Conservation (phyloP, 1,140 invertebrate species). For the Holcopasites calliopsidis region DNA sequence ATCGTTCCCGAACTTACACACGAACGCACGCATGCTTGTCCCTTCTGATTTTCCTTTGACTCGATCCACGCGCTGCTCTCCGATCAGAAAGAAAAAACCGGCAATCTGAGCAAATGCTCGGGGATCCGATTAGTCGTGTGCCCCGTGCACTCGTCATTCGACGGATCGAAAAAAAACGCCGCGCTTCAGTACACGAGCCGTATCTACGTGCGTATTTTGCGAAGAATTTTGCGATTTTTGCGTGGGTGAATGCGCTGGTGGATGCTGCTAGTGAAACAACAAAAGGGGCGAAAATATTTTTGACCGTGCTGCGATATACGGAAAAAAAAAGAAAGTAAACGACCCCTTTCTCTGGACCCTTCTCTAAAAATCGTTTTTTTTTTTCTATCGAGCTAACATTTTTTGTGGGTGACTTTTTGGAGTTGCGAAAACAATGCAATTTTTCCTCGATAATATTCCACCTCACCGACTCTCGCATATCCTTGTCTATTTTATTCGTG, state of each 20-base stretch:
- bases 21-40: conserved; percentile 45
- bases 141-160: background rate
- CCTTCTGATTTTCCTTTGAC: conserved; percentile 14
- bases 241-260: conserved; percentile 60
- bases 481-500: conserved; percentile 50
- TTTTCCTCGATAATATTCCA: conserved; percentile 62
- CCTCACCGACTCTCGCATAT: conserved; percentile 44
- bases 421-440: conserved; percentile 56
- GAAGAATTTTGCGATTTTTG: conserved; percentile 64
- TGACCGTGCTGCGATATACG: background rate
- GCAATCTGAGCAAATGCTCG: conserved; percentile 3
- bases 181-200: conserved; percentile 20
- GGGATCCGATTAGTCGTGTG: background rate
- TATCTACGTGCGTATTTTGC: conserved; percentile 51
- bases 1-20: background rate
- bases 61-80: conserved; percentile 6
- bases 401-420: conserved; percentile 71
- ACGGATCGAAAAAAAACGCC: background rate
- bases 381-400: conserved; percentile 65
- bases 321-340: background rate
- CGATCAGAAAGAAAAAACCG: conserved; percentile 5
- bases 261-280: conserved; percentile 51
- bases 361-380: conserved; percentile 1
- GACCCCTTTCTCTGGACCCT: background rate
- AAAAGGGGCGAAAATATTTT: conserved; percentile 30